Conservation (phyloP, 2,888 invertebrate species). For the Caenorhabditis wallacei region DNA sequence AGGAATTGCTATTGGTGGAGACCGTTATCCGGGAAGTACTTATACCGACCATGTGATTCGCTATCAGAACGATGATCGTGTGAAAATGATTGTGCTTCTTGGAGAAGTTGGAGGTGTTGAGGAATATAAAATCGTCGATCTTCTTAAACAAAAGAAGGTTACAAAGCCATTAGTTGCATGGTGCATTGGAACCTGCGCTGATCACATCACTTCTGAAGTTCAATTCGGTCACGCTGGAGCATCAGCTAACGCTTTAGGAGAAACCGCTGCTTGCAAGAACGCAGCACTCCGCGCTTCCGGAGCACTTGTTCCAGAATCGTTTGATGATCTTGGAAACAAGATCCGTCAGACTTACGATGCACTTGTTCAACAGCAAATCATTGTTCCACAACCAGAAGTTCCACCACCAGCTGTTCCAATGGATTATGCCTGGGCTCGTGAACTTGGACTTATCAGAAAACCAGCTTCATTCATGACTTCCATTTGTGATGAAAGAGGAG, state of each 20-base stretch:
- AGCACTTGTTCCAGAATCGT: constrained; percentile 93
- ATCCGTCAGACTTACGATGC: constrained; percentile 85
- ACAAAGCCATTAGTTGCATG: constrained; percentile 97
- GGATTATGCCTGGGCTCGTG: constrained; percentile 99
- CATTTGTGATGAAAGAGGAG: constrained; percentile 98
- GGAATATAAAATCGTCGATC: constrained; percentile 96
- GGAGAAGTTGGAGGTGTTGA: constrained; percentile 99
- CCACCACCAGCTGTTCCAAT: constrained; percentile 99
- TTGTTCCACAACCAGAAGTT: constrained; percentile 92
- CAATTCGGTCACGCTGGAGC: constrained; percentile 99
- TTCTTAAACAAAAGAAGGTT: constrained; percentile 89
- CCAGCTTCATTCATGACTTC: constrained; percentile 99
- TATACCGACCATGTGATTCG: constrained; percentile 98
- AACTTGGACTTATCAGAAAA: constrained; percentile 97
- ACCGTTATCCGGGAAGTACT: constrained; percentile 96
- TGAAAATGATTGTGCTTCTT: constrained; percentile 95
- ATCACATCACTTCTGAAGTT: constrained; percentile 86
- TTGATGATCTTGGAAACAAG: constrained; percentile 91
- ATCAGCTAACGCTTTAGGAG: constrained; percentile 94
- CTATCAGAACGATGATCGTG: constrained; percentile 87
- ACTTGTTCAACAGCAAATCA: constrained; percentile 89
- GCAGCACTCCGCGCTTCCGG: constrained; percentile 90
- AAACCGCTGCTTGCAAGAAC: constrained; percentile 96
- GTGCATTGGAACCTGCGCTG: constrained; percentile 93
- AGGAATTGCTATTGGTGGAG: constrained; percentile 98